Evolutionary conservation across 2,113 vertebrate species (phyloP).

Genomic region (Dicentrarchus labrax): DNA sequence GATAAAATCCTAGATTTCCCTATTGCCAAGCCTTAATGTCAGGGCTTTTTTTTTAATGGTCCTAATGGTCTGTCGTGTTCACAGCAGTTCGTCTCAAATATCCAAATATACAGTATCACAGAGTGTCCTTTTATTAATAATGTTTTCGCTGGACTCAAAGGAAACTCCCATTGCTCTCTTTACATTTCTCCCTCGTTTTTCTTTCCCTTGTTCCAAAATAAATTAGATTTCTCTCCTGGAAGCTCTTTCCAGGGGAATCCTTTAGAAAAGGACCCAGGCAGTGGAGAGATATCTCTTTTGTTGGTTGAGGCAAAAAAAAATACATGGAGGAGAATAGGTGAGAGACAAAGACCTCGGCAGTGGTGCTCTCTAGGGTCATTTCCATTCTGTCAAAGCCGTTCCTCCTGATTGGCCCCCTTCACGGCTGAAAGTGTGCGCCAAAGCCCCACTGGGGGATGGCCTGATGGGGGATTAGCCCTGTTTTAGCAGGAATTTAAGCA

Average conservation of each 20-base stretch:
- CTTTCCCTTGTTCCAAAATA: slow-evolving; percentile 67
- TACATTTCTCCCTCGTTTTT: slow-evolving; percentile 41
- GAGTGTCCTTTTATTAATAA: slow-evolving; percentile 35
- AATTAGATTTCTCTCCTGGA: slow-evolving; percentile 73
- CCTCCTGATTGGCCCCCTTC: slow-evolving; percentile 78
- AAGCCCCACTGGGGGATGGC: slow-evolving; percentile 44
- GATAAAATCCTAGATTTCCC: slow-evolving; percentile 40
- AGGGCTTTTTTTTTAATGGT: slow-evolving; percentile 17
- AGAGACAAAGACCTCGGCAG: slow-evolving; percentile 75
- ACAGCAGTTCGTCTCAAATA: slow-evolving; percentile 32
- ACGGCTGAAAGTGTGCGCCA: slow-evolving; percentile 67
- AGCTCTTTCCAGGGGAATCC: slow-evolving; percentile 55
- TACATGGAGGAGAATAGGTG: slow-evolving; percentile 54
- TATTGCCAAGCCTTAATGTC: slow-evolving; percentile 5
- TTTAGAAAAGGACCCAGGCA: slow-evolving; percentile 44
- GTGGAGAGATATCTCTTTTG: slow-evolving; percentile 65
- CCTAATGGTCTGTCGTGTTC: slow-evolving; percentile 18
- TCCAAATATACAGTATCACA: slow-evolving; percentile 19
- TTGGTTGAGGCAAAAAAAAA: slow-evolving; percentile 41
- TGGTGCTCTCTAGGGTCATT: slow-evolving; percentile 72
- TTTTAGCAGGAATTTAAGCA: slow-evolving; percentile 75
- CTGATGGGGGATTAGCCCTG: slow-evolving; percentile 77
- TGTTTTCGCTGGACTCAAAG: slow-evolving; percentile 33
- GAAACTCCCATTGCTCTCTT: slow-evolving; percentile 40
- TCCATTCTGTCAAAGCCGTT: slow-evolving; percentile 73